Evolutionary conservation across 2,113 vertebrate species (phyloP).

Genomic region (Centrocercus urophasianus): DNA sequence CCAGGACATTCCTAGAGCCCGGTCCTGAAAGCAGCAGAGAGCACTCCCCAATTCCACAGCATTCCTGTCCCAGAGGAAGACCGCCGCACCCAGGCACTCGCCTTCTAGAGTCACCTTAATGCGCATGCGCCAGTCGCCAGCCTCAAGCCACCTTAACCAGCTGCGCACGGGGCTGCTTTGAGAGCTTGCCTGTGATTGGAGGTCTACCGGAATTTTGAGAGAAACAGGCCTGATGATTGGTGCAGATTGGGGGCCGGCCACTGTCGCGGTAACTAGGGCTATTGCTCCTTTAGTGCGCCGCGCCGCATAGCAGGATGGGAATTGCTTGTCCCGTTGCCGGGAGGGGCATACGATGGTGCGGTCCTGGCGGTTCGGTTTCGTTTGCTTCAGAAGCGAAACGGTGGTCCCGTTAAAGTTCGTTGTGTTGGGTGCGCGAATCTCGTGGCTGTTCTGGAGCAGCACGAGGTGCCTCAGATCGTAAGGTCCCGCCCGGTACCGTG

Average conservation of each 20-base stretch:
- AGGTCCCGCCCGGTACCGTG: rapidly evolving
- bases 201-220: rapidly evolving
- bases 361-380: rapidly evolving
- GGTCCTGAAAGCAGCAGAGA: too few relatives aligned
- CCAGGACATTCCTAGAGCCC: neutral
- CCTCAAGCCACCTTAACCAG: neutral
- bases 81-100: rapidly evolving
- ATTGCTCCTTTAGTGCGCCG: neutral
- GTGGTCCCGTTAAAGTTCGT: rapidly evolving
- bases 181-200: constrained; percentile 15
- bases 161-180: rapidly evolving
- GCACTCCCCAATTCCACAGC: neutral
- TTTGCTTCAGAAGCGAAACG: neutral
- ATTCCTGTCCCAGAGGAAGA: too few relatives aligned
- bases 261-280: neutral
- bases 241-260: neutral
- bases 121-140: rapidly evolving
- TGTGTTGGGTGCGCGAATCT: rapidly evolving
- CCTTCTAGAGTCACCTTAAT: neutral
- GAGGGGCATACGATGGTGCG: too few relatives aligned
- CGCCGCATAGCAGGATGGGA: neutral
- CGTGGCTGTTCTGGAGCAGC: neutral
- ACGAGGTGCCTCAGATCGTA: rapidly evolving
- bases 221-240: constrained; percentile 19
- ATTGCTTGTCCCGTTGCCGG: too few relatives aligned